These are phyloP conservation scores for Mus musculus DNA, from an alignment of 2,113 vertebrate genomes.

Conservation along the genomic window DNA sequence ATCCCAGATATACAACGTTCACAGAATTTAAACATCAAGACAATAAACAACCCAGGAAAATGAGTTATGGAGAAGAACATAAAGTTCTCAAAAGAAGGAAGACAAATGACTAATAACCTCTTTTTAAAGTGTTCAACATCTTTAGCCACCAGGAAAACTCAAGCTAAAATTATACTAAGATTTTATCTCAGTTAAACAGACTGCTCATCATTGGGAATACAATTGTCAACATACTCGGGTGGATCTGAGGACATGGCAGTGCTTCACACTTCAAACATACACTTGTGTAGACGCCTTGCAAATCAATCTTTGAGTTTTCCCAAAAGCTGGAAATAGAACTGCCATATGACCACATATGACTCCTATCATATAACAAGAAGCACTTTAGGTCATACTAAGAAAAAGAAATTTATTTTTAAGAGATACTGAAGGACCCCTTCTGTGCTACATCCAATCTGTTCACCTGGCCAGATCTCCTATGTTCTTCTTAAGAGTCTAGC, in stretches of 20 bases:
- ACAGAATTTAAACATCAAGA: neutral
- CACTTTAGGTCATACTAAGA: neutral
- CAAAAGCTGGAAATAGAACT: neutral
- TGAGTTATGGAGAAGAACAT: neutral
- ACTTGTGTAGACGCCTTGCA: neutral
- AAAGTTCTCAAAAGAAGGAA: neutral
- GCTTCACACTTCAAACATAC: neutral
- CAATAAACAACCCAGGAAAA: neutral
- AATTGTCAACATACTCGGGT: neutral
- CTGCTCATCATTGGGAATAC: neutral
- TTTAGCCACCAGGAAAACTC: neutral
- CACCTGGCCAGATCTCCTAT: neutral
- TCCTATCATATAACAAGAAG: neutral
- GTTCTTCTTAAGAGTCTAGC: neutral
- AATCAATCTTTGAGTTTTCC: neutral
- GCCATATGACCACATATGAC: too few relatives aligned
- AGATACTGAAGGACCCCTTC: neutral
- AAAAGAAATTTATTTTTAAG: neutral
- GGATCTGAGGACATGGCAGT: neutral
- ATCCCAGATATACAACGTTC: neutral
- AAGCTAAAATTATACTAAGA: neutral
- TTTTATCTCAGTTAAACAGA: neutral
- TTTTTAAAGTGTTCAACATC: neutral
- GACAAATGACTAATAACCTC: neutral
- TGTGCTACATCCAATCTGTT: neutral